Base-by-base conservation (phyloP, 2,888 invertebrate genomes). In the Thecophora atra region DNA sequence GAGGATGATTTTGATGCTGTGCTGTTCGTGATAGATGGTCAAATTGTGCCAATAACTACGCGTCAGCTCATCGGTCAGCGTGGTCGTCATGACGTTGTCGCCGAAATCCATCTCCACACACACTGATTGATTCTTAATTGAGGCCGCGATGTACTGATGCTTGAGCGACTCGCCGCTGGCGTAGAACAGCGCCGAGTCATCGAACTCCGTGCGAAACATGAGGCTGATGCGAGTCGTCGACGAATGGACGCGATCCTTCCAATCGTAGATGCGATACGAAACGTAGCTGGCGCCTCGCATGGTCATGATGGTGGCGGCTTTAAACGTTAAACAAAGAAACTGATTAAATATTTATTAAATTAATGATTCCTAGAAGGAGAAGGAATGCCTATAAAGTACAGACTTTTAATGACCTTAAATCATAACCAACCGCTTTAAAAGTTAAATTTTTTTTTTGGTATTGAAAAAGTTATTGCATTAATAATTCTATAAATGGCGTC, bases 211-310 rank as follows among this genome's bases (percentile, higher is more conserved):
- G 91, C 95, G 89, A 87, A 97, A 97, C 85, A 94, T 91, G 81
- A 97, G 88, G 81, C 96, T 96, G 82, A 97, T 94, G 80, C 94
- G 89, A 74, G 95, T 96, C 60, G 91, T 91, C 62, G 94, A 92
- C 0, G 95, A 95, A 83, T 96, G 96, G 17, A 96, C 94, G 72
- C 95, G 90, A 84, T 96, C 95, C 85, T 95, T 94, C 94, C 95
- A 96, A 81, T 96, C 94, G 86, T 97, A 97, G 64, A 97, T 94
- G 72, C 95, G 90, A 86, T 97, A 97, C 0, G 95, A 95, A 28
- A 97, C 93, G 88, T 95, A 97, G 71, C 97, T 96, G 58, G 96
- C 96, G 0, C 97, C 97, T 75, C 95, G 90, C 30, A 97, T 88
- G 1, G 96, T 97, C 75, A 97, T 88, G 74, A 94, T 90, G 2